Conservation (phyloP, 2,888 invertebrate species). For the Platycheirus albimanus region DNA sequence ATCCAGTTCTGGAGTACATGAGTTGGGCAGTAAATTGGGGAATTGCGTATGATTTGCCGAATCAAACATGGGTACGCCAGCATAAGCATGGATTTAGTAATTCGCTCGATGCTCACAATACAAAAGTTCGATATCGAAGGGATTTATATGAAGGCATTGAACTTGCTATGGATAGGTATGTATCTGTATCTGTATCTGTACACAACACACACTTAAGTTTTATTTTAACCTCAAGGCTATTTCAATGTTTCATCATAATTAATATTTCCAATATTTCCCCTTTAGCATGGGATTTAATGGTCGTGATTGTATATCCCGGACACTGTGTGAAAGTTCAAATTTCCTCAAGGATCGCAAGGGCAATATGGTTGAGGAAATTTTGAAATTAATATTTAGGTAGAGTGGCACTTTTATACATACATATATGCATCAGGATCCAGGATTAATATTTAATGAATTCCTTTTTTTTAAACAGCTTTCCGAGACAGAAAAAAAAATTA, state of each 20-base stretch:
- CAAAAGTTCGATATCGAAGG: slow-evolving; percentile 84
- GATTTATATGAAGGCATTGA: slow-evolving; percentile 88
- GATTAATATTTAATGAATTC: slow-evolving; percentile 1
- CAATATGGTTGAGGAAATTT: slow-evolving; percentile 88
- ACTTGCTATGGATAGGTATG: slow-evolving; percentile 87
- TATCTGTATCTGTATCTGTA: slow-evolving; percentile 60
- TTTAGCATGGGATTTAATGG: slow-evolving; percentile 90
- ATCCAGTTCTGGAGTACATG: slow-evolving; percentile 85
- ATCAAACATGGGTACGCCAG: slow-evolving; percentile 84
- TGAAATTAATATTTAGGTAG: slow-evolving; percentile 88
- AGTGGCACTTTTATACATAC: background rate
- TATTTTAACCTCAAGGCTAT: too few species aligned
- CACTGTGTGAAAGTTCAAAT: slow-evolving; percentile 89
- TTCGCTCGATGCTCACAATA: slow-evolving; percentile 68
- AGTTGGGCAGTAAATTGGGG: slow-evolving; percentile 89
- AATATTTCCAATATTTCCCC: slow-evolving; percentile 65
- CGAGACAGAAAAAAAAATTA: slow-evolving; percentile 59
- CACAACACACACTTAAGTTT: background rate
- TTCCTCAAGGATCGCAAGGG: slow-evolving; percentile 85
- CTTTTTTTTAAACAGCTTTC: slow-evolving; percentile 73
- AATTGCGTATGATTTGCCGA: slow-evolving; percentile 86
- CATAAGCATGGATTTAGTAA: slow-evolving; percentile 78
- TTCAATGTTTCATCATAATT: too few species aligned
- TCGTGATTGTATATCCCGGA: slow-evolving; percentile 87
- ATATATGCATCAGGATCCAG: background rate